Evolutionary conservation across 2,888 invertebrate genomes (phyloP), one percentile per base, ranked within the genome.

Genomic region (Drosophila acutilabella): DNA sequence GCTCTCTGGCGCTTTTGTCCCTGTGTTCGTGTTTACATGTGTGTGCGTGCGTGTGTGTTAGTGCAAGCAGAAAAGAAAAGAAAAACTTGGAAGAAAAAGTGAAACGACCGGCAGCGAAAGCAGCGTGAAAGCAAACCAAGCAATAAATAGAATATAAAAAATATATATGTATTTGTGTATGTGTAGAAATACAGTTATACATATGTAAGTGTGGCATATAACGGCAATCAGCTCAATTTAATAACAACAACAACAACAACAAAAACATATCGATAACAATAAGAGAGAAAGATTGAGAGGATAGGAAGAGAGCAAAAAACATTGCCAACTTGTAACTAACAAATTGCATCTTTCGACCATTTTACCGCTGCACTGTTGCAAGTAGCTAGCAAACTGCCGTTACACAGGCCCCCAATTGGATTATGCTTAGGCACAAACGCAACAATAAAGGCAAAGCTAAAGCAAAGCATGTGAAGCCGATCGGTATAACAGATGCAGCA

Each of bases 371-470:
- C 51, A 14, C 51, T 33, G 61, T 62, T 47, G 23, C 52, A 67
- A 69, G 23, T 47, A 69, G 53, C 53, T 48, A 53, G 58, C 75
- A 85, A 85, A 59, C 80, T 85, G 88, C 74, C 69, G 68, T 66
- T 65, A 36, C 66, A 65, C 68, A 67, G 64, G 65, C 68, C 60
- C 40, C 89, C 80, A 80, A 74, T 87, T 90, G 81, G 90, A 90
- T 90, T 90, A 90, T 90, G 90, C 90, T 90, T 81, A 81, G 80
- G 87, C 79, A 77, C 72, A 78, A 85, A 80, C 82, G 78, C 72
- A 81, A 73, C 58, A 70, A 52, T 61, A 66, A 61, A 54, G 58
- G 50, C 44, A 44, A 57, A 68, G 65, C 70, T 57, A 75, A 58
- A 56, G 57, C 51, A 52, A 71, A 83, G 81, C 78, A 90, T 90